A percentile compares a stretch with the other conserved stretches of the same genome.
These are phyloP conservation scores for Trichomalopsis sarcophagae DNA, from an alignment of 1,140 invertebrate genomes.

Conservation along the genomic window DNA sequence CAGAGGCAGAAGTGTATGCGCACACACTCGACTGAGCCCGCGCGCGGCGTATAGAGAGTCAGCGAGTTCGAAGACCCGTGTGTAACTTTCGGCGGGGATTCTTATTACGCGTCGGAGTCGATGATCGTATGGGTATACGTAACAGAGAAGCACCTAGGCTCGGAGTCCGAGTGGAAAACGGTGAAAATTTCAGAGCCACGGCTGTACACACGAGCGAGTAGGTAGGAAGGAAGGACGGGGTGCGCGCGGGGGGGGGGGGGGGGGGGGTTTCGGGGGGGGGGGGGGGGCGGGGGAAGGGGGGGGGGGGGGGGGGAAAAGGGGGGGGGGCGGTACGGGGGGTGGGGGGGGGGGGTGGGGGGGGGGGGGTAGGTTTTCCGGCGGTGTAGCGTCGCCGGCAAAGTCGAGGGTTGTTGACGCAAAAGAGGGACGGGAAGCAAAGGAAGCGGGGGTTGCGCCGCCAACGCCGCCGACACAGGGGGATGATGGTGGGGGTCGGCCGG, in stretches of 20 bases:
- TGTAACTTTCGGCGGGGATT: no score
- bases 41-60: no score
- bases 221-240: constrained; percentile 48
- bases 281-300: no score
- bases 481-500: neutral
- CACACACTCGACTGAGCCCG: no score
- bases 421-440: neutral
- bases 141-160: no score
- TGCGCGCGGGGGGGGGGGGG: neutral
- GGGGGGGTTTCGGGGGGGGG: neutral
- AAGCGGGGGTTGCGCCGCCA: constrained; percentile 45
- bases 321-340: no score
- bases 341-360: no score
- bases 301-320: no score
- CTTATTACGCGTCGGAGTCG: no score
- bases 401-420: constrained; percentile 27
- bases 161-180: neutral
- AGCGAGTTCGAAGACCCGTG: no score
- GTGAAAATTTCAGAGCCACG: constrained; percentile 4
- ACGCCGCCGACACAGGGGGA: neutral
- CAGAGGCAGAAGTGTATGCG: neutral
- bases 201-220: neutral
- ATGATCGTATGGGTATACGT: no score
- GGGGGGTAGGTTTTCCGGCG: constrained; percentile 47
- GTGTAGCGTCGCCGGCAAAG: constrained; percentile 22